phyloP scores from a whole-genome alignment of 2,113 vertebrate species.

The Zosterops borbonicus region DNA sequence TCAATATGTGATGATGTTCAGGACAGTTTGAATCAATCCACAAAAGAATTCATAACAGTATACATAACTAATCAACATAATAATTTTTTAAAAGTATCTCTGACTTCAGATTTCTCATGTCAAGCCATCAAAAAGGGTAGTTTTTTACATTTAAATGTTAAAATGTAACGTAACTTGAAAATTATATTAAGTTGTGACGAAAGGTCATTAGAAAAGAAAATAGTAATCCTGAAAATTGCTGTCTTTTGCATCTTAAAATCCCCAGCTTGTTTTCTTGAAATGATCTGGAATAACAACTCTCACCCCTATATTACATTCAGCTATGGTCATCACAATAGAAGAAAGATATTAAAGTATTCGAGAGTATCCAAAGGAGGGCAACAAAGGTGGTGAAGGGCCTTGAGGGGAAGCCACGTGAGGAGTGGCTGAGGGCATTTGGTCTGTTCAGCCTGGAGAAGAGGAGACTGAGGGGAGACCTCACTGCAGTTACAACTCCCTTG shows the following conservation, averaged over 20 bases:
- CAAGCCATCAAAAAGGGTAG: background rate
- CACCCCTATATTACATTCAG: background rate
- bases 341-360: background rate
- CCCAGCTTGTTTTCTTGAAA: background rate
- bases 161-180: background rate
- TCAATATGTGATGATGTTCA: background rate
- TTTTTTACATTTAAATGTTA: background rate
- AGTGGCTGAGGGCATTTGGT: background rate
- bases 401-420: fast-evolving
- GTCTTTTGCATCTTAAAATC: background rate
- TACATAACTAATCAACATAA: background rate
- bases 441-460: background rate
- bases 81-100: background rate
- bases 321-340: background rate
- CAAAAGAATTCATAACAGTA: background rate
- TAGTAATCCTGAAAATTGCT: background rate
- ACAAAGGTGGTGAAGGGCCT: fast-evolving
- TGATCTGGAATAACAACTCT: background rate
- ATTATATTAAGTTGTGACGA: background rate
- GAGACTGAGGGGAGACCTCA: background rate
- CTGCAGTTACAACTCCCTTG: fast-evolving
- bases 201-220: background rate
- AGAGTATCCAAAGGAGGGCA: background rate
- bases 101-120: background rate
- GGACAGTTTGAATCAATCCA: background rate